Base-by-base conservation (phyloP, 2,888 invertebrate species). In the Chrysolina haemoptera region DNA sequence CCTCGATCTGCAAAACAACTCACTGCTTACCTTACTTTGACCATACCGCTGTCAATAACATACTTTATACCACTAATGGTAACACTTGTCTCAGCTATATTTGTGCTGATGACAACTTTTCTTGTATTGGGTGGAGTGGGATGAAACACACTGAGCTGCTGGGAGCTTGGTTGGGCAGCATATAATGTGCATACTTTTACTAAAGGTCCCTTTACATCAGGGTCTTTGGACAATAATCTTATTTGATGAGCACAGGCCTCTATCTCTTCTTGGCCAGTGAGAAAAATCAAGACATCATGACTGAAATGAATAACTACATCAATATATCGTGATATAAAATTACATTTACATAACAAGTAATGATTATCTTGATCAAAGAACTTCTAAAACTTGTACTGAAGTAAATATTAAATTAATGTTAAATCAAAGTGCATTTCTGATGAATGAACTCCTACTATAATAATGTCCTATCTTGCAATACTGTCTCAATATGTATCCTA, bases 231-330 rank as follows among this genome's bases (percentile, higher is more conserved):
- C 78, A 94, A 91, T 83, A 92, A 90, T 80, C 93, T 90, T 55
- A 96, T 94, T 84, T 93, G 94, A 80, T 92, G 90, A 76, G 93
- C 93, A 78, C 94, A 91, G n/a, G 93, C 91, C 88, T 98, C 98
- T 78, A 98, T 98, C 91, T 98, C 98, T 88, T 98, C 98, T 89
- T 98, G 98, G 0, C 98, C 98, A 64, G 98, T 98, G 72, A 98
- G 89, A 89, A 98, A 98, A 50, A 98, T 95, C 69, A 98, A 89
- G 80, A 98, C 95, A 86, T 97, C 97, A 81, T 97, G 93, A 84
- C 95, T 96, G 87, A 81, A 80, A 79, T 62, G 0, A 43, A 8
- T 6, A 35, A 35, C 0, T 35, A 8, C 4, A 62, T 48, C 27
- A 35, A 22, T 46, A 11, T n/a, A n/a, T n/a, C n/a, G n/a, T 43